Percentiles rank a stretch among this genome's conserved stretches.
Evolutionary conservation across 2,888 invertebrate genomes (phyloP).

Genomic region (Hoplodrina blanda): DNA sequence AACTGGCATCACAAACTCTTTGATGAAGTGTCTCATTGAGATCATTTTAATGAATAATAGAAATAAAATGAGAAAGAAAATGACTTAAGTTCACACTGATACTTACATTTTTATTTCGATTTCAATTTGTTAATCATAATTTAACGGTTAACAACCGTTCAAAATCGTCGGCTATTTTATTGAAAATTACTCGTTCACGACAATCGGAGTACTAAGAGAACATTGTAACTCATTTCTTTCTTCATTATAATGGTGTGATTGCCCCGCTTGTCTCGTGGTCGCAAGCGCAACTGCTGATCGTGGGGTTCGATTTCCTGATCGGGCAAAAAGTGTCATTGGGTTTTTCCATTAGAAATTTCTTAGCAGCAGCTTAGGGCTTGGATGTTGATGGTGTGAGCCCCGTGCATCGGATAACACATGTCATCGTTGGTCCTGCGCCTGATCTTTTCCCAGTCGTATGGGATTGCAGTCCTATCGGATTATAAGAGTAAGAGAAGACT

Average conservation of each 20-base stretch:
- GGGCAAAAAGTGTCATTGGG: too few species aligned
- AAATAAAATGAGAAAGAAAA: neutral
- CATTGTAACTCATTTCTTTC: conserved; percentile 1
- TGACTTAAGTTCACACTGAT: conserved; percentile 40
- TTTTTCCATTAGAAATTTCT: too few species aligned
- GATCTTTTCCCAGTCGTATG: too few species aligned
- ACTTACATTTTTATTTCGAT: conserved; percentile 44
- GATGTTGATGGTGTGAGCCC: too few species aligned
- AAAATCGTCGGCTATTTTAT: conserved; percentile 36
- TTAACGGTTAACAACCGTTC: conserved; percentile 44
- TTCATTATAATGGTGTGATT: neutral
- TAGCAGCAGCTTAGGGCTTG: too few species aligned
- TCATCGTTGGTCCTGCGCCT: too few species aligned
- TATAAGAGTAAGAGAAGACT: too few species aligned
- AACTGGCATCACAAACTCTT: neutral
- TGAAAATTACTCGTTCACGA: conserved; percentile 40
- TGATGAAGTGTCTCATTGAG: neutral
- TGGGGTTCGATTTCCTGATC: too few species aligned
- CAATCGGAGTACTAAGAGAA: conserved; percentile 1
- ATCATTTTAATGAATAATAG: neutral
- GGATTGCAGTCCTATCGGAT: too few species aligned
- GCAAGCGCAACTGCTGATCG: too few species aligned
- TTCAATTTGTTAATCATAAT: conserved; percentile 41
- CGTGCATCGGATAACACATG: too few species aligned
- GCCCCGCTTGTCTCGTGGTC: too few species aligned